These are phyloP conservation scores for Tortrix viridana DNA, from an alignment of 2,888 invertebrate genomes.

Conservation along the genomic window DNA sequence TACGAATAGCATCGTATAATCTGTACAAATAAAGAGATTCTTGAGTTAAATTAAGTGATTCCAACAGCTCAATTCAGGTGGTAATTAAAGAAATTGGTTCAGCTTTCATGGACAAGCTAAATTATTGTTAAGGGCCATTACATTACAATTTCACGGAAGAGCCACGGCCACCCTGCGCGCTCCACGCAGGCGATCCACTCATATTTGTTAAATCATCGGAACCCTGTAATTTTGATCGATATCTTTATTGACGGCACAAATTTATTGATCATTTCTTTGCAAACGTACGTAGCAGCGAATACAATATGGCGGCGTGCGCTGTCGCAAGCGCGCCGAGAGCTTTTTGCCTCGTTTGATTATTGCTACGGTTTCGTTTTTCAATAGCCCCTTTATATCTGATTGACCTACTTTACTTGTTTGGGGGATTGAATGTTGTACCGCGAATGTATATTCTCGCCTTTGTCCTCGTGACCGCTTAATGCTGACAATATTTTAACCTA, in stretches of 20 bases:
- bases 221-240: constrained; percentile 84
- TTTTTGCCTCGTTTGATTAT: constrained; percentile 71
- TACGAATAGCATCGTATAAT: constrained; percentile 62
- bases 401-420: constrained; percentile 73
- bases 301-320: constrained; percentile 69
- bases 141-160: constrained; percentile 79
- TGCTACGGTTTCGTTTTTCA: constrained; percentile 80
- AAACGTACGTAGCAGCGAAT: constrained; percentile 72
- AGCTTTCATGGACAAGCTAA: constrained; percentile 67
- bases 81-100: constrained; percentile 77
- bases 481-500: constrained; percentile 18
- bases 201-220: constrained; percentile 83
- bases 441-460: constrained; percentile 49
- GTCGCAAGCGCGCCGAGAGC: constrained; percentile 70
- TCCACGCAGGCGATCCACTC: constrained; percentile 69
- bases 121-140: constrained; percentile 74
- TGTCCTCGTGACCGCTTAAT: constrained; percentile 9
- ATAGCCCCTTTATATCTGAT: constrained; percentile 79
- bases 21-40: constrained; percentile 66
- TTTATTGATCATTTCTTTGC: constrained; percentile 82
- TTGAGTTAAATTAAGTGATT: constrained; percentile 68
- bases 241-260: constrained; percentile 82
- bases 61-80: constrained; percentile 64
- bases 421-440: constrained; percentile 73
- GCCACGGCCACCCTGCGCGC: constrained; percentile 73